Percentiles rank a stretch among this genome's conserved stretches.
Conservation (phyloP, 2,888 invertebrate species). For the Noctua comes region DNA sequence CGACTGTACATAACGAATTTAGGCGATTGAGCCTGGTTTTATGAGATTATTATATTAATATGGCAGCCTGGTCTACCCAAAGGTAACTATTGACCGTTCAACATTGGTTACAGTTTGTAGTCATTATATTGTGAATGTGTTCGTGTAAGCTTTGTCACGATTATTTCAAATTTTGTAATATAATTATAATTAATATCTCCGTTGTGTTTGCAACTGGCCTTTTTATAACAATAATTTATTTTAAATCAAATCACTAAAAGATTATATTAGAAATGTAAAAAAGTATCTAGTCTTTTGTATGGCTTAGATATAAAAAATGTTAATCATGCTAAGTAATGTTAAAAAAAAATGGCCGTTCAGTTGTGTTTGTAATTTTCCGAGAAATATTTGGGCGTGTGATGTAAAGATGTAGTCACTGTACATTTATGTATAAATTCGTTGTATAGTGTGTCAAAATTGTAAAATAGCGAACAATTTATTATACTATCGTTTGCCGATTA, state of each 20-base stretch:
- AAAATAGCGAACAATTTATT: conserved; percentile 66
- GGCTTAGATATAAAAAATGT: conserved; percentile 39
- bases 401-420: conserved; percentile 50
- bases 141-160: not conserved
- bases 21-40: not conserved
- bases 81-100: not conserved
- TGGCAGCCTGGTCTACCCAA: not conserved
- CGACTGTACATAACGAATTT: too few relatives aligned
- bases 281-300: conserved; percentile 48
- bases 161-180: not conserved
- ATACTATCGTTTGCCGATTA: conserved; percentile 63
- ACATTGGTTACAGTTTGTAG: not conserved
- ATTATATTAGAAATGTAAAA: conserved; percentile 20
- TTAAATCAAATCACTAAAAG: conserved; percentile 7
- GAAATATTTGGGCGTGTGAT: conserved; percentile 38
- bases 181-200: not conserved
- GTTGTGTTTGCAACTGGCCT: not conserved
- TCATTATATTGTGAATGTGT: not conserved
- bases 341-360: conserved; percentile 24
- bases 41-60: not conserved
- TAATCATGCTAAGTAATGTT: conserved; percentile 2
- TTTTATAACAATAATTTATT: not conserved
- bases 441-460: conserved; percentile 63
- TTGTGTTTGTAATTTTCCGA: conserved; percentile 33
- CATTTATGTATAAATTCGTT: conserved; percentile 63